Percentiles rank a stretch among this genome's conserved stretches.
phyloP scores from a whole-genome alignment of 30 jellyfish, hydroid and myxozoan species.

The Pelagia noctiluca region DNA sequence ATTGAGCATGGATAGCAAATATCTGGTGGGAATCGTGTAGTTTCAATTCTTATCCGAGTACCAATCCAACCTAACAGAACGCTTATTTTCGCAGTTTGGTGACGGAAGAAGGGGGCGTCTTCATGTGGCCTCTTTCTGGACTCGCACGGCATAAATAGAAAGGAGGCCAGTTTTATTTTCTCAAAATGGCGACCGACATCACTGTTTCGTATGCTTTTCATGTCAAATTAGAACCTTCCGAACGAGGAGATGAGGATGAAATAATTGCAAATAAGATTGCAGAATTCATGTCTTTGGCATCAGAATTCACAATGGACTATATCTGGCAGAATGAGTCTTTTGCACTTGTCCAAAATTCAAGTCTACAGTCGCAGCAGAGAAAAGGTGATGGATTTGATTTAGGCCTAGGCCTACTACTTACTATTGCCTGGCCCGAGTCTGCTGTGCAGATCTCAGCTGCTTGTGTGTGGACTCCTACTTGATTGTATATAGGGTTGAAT shows the following conservation, averaged over 20 bases:
- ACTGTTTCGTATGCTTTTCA: background rate
- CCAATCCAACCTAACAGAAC: no score
- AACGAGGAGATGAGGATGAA: background rate
- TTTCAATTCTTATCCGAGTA: no score
- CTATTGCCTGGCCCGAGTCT: background rate
- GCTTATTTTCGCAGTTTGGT: no score
- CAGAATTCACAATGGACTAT: background rate
- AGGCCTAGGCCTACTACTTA: no score
- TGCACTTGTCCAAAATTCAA: background rate
- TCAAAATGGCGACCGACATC: background rate
- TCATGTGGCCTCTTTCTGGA: no score
- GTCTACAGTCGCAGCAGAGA: no score
- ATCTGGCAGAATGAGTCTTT: background rate
- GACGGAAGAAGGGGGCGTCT: no score
- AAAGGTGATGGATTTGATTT: background rate
- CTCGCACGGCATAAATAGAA: no score
- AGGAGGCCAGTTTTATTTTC: no score
- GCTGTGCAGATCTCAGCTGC: background rate
- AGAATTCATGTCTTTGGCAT: background rate
- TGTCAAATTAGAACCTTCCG: background rate
- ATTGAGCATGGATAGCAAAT: no score
- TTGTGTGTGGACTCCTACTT: background rate
- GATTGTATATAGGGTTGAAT: background rate
- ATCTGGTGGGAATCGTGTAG: no score
- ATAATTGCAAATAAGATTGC: background rate